phyloP scores from a whole-genome alignment of 2,113 vertebrate species.

The Neomonachus schauinslandi region DNA sequence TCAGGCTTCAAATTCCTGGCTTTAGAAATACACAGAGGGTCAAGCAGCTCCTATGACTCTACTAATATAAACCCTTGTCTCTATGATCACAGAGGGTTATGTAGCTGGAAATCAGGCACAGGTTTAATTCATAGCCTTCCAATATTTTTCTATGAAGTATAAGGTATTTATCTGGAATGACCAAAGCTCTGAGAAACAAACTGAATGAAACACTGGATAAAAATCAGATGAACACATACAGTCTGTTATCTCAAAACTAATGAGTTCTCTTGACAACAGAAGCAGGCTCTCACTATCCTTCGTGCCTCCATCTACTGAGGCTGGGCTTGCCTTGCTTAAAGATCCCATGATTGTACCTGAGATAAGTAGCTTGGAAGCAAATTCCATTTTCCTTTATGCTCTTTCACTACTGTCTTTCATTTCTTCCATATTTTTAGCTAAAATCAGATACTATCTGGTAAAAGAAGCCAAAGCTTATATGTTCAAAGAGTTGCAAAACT shows the following conservation, averaged over 20 bases:
- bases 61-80: not conserved
- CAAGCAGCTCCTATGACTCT: not conserved
- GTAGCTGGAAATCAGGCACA: not conserved
- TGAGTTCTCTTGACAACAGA: not conserved
- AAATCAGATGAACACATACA: not conserved
- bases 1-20: not conserved
- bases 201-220: not conserved
- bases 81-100: not conserved
- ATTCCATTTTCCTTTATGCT: not conserved
- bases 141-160: not conserved
- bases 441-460: not conserved
- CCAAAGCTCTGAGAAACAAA: not conserved
- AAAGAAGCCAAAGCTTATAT: not conserved
- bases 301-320: not conserved
- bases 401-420: not conserved
- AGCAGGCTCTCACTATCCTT: not conserved
- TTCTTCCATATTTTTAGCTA: not conserved
- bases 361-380: not conserved
- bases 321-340: not conserved
- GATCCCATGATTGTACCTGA: not conserved
- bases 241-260: not conserved
- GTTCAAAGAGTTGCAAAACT: not conserved
- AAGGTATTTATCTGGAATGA: not conserved
- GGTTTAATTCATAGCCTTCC: not conserved
- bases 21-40: not conserved